These are phyloP conservation scores for Peromyscus eremicus DNA, from an alignment of 2,797 vertebrate species.

Conservation along the genomic window DNA sequence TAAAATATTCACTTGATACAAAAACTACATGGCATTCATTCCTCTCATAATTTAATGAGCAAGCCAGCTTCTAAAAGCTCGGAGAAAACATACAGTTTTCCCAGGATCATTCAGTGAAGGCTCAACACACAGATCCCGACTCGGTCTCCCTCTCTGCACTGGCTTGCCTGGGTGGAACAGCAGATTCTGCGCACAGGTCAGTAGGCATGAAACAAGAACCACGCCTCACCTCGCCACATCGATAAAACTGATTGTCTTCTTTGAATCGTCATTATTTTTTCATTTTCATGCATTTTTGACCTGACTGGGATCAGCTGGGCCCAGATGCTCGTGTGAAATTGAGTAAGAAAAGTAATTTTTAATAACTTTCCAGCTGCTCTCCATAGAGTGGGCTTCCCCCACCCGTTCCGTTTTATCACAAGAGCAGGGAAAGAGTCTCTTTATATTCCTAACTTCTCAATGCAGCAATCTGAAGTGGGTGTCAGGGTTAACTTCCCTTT, in stretches of 20 bases:
- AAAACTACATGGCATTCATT: neutral
- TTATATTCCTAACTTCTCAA: neutral
- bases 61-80: neutral
- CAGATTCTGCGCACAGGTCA: neutral
- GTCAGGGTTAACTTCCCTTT: neutral
- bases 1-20: neutral
- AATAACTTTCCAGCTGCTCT: conserved; percentile 68
- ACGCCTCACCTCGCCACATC: conserved; percentile 8
- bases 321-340: conserved; percentile 78
- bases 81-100: neutral
- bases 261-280: conserved; percentile 73
- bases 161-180: neutral
- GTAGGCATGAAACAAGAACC: conserved; percentile 55
- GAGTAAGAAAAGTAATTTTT: conserved; percentile 73
- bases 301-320: conserved; percentile 22
- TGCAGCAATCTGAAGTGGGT: neutral
- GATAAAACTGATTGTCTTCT: conserved; percentile 63
- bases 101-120: neutral
- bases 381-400: conserved; percentile 29
- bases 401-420: conserved; percentile 13
- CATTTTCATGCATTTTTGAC: conserved; percentile 78
- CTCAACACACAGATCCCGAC: neutral
- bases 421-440: neutral
- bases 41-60: neutral
- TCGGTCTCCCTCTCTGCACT: neutral